A percentile compares a stretch with the other conserved stretches of the same genome.
These are phyloP conservation scores for Glareola pratincola DNA, from an alignment of 2,113 vertebrate species.

Conservation along the genomic window DNA sequence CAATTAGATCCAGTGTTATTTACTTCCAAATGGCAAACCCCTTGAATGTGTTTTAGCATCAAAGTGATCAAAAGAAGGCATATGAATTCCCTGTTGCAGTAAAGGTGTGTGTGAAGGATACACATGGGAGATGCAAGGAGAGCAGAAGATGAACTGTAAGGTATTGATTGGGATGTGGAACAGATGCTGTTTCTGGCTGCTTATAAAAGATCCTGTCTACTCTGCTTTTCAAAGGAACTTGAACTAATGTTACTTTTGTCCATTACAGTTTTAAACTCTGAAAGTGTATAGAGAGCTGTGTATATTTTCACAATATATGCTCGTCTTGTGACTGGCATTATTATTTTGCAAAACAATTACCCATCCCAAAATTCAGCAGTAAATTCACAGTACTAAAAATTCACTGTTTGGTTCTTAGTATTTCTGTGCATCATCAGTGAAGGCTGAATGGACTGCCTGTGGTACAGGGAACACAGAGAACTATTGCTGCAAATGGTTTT, in stretches of 20 bases:
- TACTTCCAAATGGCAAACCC: constrained; percentile 6
- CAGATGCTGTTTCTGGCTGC: neutral
- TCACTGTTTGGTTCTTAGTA: neutral
- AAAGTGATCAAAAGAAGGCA: neutral
- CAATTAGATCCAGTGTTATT: neutral
- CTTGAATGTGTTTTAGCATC: neutral
- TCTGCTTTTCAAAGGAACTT: neutral
- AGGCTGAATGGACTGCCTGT: neutral
- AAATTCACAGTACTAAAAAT: neutral
- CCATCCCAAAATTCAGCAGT: neutral
- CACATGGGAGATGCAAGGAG: neutral
- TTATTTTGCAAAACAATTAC: neutral
- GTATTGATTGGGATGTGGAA: neutral
- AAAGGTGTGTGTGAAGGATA: neutral
- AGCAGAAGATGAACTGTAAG: neutral
- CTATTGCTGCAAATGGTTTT: neutral
- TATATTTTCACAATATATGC: neutral
- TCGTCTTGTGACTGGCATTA: neutral
- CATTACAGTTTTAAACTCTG: neutral
- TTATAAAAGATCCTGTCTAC: neutral
- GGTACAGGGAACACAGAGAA: neutral
- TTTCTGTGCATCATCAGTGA: neutral
- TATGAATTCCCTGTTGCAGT: neutral
- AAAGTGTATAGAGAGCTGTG: neutral
- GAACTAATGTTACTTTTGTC: neutral